Percentiles rank a stretch among this genome's conserved stretches.
These are phyloP conservation scores for Lithophane semibrunnea DNA, from an alignment of 2,888 invertebrate genomes.

Conservation along the genomic window DNA sequence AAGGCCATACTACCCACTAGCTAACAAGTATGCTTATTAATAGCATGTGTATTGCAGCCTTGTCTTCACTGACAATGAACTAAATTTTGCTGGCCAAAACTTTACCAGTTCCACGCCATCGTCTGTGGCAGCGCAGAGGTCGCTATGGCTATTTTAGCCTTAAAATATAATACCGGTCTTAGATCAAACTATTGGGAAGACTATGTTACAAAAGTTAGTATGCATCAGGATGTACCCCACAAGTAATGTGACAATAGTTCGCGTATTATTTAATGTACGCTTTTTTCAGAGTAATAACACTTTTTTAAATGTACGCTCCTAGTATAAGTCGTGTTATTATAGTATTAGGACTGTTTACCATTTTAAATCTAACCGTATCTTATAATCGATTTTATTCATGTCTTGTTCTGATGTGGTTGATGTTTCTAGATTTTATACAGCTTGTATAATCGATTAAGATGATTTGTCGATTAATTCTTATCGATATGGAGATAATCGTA, in stretches of 20 bases:
- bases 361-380: slow-evolving; percentile 64
- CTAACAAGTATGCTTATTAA: neutral
- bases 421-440: slow-evolving; percentile 6
- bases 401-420: slow-evolving; percentile 46
- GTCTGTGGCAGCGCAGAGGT: too few relatives aligned
- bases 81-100: too few relatives aligned
- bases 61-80: too few relatives aligned
- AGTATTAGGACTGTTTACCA: slow-evolving; percentile 66
- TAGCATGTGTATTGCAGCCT: slow-evolving; percentile 5
- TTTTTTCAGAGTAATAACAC: slow-evolving; percentile 68
- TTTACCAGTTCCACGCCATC: too few relatives aligned
- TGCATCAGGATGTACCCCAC: slow-evolving; percentile 56
- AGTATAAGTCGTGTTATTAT: slow-evolving; percentile 69
- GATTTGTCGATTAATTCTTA: neutral
- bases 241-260: slow-evolving; percentile 74
- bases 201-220: slow-evolving; percentile 17
- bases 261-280: slow-evolving; percentile 70
- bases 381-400: slow-evolving; percentile 40
- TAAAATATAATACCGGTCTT: slow-evolving; percentile 3
- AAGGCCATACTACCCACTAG: too few relatives aligned
- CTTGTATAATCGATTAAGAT: slow-evolving; percentile 11
- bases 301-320: slow-evolving; percentile 70
- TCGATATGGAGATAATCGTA: neutral
- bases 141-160: too few relatives aligned
- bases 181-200: slow-evolving; percentile 48